phyloP scores from a whole-genome alignment of 1,140 invertebrate genomes.

The Gryon sp. region DNA sequence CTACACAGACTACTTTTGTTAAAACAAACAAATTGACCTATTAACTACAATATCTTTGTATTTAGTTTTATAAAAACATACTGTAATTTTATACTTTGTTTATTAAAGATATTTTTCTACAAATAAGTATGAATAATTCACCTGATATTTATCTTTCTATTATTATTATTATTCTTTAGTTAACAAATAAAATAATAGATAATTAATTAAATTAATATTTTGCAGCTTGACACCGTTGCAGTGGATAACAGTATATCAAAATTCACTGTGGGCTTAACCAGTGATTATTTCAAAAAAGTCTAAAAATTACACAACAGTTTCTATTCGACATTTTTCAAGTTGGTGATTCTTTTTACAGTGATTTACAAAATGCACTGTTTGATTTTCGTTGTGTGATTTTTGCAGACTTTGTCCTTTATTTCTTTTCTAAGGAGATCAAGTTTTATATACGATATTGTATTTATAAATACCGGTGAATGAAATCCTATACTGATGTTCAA shows the following conservation, averaged over 20 bases:
- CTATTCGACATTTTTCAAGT: too few relatives aligned
- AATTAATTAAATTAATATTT: too few relatives aligned
- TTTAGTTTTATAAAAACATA: too few relatives aligned
- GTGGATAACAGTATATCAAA: constrained; percentile 75
- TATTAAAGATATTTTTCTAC: too few relatives aligned
- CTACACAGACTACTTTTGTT: background rate
- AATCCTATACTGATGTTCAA: constrained; percentile 54
- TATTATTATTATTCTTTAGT: too few relatives aligned
- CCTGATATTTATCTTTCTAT: too few relatives aligned
- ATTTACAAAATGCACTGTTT: background rate
- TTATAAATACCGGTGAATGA: constrained; percentile 59
- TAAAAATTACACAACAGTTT: constrained; percentile 66
- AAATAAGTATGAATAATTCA: too few relatives aligned
- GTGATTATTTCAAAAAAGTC: constrained; percentile 71
- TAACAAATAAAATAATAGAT: too few relatives aligned
- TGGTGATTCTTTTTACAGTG: constrained; percentile 6
- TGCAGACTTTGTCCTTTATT: constrained; percentile 14
- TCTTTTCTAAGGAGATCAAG: constrained; percentile 2
- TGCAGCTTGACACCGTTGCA: constrained; percentile 73
- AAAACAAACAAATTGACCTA: too few relatives aligned
- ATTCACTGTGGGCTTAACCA: constrained; percentile 68
- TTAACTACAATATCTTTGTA: too few relatives aligned
- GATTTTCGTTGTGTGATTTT: constrained; percentile 47
- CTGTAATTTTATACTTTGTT: too few relatives aligned
- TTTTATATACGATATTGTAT: constrained; percentile 43